Base-by-base conservation (phyloP, 1,140 invertebrate genomes). In the Zaprionus gabonicus region DNA sequence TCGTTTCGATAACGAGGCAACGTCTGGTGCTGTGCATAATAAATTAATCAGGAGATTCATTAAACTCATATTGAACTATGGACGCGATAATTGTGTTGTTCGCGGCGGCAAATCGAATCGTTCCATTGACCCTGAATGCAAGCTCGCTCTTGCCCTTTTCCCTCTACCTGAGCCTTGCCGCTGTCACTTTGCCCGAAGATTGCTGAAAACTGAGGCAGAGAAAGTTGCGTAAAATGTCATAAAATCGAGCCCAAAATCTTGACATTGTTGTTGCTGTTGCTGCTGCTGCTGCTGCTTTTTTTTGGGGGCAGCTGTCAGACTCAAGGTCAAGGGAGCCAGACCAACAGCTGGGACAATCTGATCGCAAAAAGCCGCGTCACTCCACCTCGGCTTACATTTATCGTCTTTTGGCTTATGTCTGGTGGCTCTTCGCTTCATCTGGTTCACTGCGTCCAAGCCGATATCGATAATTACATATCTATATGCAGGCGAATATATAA, bases 221-320 rank as follows among this genome's bases (percentile, higher is more conserved):
- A 87, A 87, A 87, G 83, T 87, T 87, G 70, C 83, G 83, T 82
- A 87, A 87, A 88, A 72, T 69, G 66, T 60, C 64, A 67, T 62
- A 80, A 80, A 83, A 71, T 69, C 55, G 62, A 76, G 72, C 81
- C 81, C 77, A 78, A 81, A 83, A 78, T 74, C 68, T 76, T 65
- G 60, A 71, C 60, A 71, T 36, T 56, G 51, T 67, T 57, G 51
- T 66, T 38, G 49, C 17, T 31, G 23, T 17, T 41, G 34, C 36
- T 66, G 36, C 25, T 38, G 49, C 25, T 31, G 23, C 25, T 34
- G 34, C 36, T 66, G 36, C 23, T 56, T 25, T 20, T 56, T 70
- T 76, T 76, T 65, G 65, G 56, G 73, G 73, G 68, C 74, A 62
- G 20, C 70, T 69, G 62, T 70, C 38, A 81, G 60, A 57, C 51